These are phyloP conservation scores for Meles meles DNA, from an alignment of 2,113 vertebrate species.

Conservation along the genomic window DNA sequence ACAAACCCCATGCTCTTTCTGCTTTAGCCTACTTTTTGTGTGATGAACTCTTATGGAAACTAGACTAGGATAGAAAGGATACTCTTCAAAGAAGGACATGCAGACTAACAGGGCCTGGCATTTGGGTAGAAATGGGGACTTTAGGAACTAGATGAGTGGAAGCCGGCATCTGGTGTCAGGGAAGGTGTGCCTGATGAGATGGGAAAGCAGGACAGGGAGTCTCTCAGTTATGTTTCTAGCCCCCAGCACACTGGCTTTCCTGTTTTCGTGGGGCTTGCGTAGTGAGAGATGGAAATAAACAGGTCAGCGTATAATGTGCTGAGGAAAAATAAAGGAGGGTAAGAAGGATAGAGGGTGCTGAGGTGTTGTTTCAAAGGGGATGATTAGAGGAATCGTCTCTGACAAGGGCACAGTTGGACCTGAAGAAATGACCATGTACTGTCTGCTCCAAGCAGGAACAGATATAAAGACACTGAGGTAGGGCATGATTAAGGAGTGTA, in stretches of 20 bases:
- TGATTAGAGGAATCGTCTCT: background rate
- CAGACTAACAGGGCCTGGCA: background rate
- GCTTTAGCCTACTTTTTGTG: background rate
- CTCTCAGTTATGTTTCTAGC: rapidly evolving
- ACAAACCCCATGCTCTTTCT: background rate
- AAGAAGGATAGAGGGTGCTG: background rate
- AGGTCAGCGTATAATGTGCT: background rate
- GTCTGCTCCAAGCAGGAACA: background rate
- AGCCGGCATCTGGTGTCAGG: background rate
- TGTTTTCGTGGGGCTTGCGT: rapidly evolving
- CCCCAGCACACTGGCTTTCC: background rate
- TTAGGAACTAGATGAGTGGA: background rate
- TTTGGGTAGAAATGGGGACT: background rate
- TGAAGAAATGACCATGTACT: background rate
- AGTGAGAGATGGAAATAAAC: background rate
- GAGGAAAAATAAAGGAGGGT: background rate
- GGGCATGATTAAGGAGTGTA: background rate
- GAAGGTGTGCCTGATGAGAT: background rate
- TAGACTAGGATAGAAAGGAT: background rate
- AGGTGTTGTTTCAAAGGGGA: background rate
- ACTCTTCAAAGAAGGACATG: background rate
- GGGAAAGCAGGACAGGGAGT: background rate
- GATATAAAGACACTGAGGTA: background rate
- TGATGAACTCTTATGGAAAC: background rate
- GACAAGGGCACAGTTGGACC: background rate